Base-by-base conservation (phyloP, 2,113 vertebrate species). In the Chauna torquata region DNA sequence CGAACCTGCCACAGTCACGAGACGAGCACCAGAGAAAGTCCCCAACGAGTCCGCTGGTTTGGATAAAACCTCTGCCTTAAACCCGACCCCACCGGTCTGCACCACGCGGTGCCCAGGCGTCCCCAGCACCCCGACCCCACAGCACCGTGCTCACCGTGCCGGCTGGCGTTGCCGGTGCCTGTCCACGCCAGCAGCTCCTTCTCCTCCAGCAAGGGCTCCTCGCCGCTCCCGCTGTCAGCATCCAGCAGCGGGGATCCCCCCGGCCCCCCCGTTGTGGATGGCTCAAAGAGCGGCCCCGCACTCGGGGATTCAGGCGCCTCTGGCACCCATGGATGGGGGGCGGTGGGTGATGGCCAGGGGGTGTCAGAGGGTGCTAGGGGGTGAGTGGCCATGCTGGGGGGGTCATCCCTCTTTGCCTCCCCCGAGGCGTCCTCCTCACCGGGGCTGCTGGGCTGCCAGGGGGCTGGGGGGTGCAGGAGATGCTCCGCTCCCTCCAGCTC, bases 1-100 rank as follows among this genome's bases (percentile, higher is more conserved):
- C 54, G 54, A 3, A 6, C 47, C 24, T 5, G 2, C 2, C 36
- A 0, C 6, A 0, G 18, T 2, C 13, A 30, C 6, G 4, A 7
- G 38, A 17, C 30, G 19, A 57, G n/a, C 36, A 22, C 71, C 40
- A 14, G 24, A n/a, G 45, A 11, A 79, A 23, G 44, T 12, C 81
- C 32, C 7, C 38, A 0, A 24, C 0, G 13, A 23, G 14, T 11
- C 32, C n/a, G 54, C 3, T 0, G 22, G 3, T 36, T 23, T 2
- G n/a, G 71, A 3, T 15, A 6, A 68, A 34, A 34, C 6, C 52
- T 11, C 25, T 0, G 1, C 64, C 44, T 16, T 20, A 3, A 27
- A 23, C 3, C 34, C 14, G 2, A 3, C 42, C n/a, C 38, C 3
- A 1, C 2, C 18, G 42, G 22, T 8, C 2, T 1, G 38, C 70